These are phyloP conservation scores for Cistogaster globosa DNA, from an alignment of 2,888 invertebrate species.

Conservation along the genomic window DNA sequence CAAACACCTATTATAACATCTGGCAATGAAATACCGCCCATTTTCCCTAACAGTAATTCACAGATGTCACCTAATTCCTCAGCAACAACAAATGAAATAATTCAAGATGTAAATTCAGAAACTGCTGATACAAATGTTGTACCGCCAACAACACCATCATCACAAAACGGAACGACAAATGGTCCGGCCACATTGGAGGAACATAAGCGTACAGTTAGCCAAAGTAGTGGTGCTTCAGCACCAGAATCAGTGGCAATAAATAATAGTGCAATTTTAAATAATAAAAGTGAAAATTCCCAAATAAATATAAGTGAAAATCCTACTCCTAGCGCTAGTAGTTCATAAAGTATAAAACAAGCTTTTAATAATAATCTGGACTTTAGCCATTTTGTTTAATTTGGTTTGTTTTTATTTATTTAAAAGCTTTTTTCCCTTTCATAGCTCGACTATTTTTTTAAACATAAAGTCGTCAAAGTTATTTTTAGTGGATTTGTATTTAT, in stretches of 20 bases:
- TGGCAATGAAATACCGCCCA: constrained; percentile 78
- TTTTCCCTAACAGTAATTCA: constrained; percentile 76
- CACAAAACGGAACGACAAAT: constrained; percentile 77
- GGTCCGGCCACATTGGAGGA: constrained; percentile 77
- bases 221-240: constrained; percentile 82
- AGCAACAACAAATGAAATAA: constrained; percentile 78
- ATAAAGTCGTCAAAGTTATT: neutral
- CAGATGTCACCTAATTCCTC: constrained; percentile 43
- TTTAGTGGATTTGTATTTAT: neutral
- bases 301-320: constrained; percentile 51
- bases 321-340: constrained; percentile 49
- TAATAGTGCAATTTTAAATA: constrained; percentile 70
- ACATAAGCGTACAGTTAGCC: constrained; percentile 87
- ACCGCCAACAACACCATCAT: neutral
- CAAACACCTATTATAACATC: constrained; percentile 86
- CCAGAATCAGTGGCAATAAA: constrained; percentile 78
- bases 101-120: constrained; percentile 70
- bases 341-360: constrained; percentile 52
- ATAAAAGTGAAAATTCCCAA: constrained; percentile 75
- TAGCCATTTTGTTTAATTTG: neutral
- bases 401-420: neutral
- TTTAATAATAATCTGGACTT: neutral
- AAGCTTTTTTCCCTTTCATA: neutral
- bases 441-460: neutral
- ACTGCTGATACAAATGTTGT: neutral